Evolutionary conservation across 1,140 invertebrate species (phyloP).

Genomic region (Zaprionus kolodkinae): DNA sequence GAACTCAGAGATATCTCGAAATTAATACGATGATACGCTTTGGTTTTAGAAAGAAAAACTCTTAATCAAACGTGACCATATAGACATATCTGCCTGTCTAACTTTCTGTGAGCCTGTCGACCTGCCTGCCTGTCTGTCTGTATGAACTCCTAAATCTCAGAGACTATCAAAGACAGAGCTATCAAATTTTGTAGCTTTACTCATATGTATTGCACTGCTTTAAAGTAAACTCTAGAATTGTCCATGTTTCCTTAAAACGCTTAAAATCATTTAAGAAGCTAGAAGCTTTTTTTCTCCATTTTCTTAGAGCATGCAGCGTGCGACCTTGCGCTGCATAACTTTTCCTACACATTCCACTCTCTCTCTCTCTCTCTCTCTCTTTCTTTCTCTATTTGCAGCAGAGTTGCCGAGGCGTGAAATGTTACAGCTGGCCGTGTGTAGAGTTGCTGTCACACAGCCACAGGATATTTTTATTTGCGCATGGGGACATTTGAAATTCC

Average conservation of each 20-base stretch:
- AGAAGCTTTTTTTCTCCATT: not conserved
- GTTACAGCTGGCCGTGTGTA: constrained; percentile 33
- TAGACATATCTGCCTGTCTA: no score
- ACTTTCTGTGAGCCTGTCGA: no score
- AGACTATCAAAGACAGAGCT: rapidly evolving
- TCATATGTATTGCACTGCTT: not conserved
- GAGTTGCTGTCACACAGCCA: constrained; percentile 25
- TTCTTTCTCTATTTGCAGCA: constrained; percentile 28
- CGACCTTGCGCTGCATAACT: not conserved
- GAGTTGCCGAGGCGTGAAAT: constrained; percentile 71
- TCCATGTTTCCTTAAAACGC: no score
- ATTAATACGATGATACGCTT: not conserved
- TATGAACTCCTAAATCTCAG: not conserved
- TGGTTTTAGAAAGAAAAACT: no score
- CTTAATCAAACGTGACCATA: no score
- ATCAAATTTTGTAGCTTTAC: not conserved
- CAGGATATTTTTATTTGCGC: constrained; percentile 75
- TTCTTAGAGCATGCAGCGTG: not conserved
- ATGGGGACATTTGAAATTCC: constrained; percentile 69
- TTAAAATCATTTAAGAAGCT: no score
- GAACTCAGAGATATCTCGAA: not conserved
- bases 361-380: not conserved
- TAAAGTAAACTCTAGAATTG: no score
- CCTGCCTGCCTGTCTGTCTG: not conserved
- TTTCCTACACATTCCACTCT: not conserved